These are phyloP conservation scores for Pinna nobilis DNA, from an alignment of 1,140 invertebrate species.

Conservation along the genomic window DNA sequence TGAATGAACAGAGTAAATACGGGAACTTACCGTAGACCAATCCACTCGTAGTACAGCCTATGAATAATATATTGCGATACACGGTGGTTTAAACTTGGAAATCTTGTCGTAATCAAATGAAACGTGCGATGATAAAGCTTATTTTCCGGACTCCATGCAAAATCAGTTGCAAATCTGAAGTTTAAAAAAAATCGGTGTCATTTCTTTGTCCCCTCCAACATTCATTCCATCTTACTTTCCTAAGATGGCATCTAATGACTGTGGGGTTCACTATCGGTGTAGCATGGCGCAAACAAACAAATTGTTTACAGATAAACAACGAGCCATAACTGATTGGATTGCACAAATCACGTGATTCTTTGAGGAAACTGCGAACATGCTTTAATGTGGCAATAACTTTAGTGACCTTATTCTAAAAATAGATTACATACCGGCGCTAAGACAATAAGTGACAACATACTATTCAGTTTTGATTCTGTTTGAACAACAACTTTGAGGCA, in stretches of 20 bases:
- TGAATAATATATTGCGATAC: too few relatives aligned
- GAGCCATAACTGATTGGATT: constrained; percentile 65
- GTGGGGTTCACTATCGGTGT: constrained; percentile 59
- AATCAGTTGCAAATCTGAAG: not conserved
- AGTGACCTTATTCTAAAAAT: too few relatives aligned
- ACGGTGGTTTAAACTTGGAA: too few relatives aligned
- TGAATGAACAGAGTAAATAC: too few relatives aligned
- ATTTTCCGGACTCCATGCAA: not conserved
- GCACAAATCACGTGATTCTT: constrained; percentile 60
- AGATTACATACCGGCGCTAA: too few relatives aligned
- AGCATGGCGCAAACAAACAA: constrained; percentile 69
- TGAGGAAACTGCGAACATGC: constrained; percentile 54
- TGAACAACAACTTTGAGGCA: too few relatives aligned
- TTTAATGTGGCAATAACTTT: too few relatives aligned
- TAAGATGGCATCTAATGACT: constrained; percentile 61
- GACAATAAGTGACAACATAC: too few relatives aligned
- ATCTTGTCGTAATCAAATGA: constrained; percentile 21
- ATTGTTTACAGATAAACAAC: constrained; percentile 70
- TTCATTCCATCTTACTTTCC: constrained; percentile 56
- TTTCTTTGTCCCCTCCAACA: constrained; percentile 9
- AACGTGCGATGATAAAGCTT: constrained; percentile 59
- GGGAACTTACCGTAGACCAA: too few relatives aligned
- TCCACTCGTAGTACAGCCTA: not conserved
- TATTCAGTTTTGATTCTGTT: too few relatives aligned
- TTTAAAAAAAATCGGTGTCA: constrained; percentile 53